These are phyloP conservation scores for Ondatra zibethicus DNA, from an alignment of 2,113 vertebrate genomes.

Conservation along the genomic window DNA sequence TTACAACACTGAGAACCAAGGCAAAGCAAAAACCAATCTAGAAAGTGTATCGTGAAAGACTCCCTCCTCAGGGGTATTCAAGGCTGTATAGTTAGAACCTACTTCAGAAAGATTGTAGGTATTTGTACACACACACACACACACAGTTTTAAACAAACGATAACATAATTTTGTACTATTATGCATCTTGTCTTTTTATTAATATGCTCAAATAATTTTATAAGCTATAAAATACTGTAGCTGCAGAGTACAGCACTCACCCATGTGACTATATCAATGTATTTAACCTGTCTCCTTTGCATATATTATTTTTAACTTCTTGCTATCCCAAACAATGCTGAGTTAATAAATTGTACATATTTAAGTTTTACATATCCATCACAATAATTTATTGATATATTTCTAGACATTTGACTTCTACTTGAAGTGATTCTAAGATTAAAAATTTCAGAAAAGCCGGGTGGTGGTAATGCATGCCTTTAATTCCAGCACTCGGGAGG, in stretches of 20 bases:
- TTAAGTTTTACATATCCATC: background rate
- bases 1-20: background rate
- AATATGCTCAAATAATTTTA: constrained; percentile 12
- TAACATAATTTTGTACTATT: background rate
- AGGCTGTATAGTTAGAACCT: background rate
- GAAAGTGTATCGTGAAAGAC: background rate
- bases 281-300: background rate
- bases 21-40: background rate
- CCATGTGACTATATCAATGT: background rate
- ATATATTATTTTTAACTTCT: constrained; percentile 19
- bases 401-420: constrained; percentile 16
- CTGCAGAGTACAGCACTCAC: background rate
- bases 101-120: background rate
- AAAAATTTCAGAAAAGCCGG: constrained; percentile 18
- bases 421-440: constrained; percentile 24
- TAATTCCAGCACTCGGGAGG: background rate
- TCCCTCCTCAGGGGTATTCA: background rate
- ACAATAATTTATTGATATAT: background rate
- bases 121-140: background rate
- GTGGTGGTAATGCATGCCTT: background rate
- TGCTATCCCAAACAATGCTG: background rate
- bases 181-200: constrained; percentile 25
- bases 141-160: background rate
- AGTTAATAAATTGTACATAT: constrained; percentile 53
- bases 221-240: background rate